Evolutionary conservation across 2,888 invertebrate species (phyloP).

Genomic region (Drosophila mimica): DNA sequence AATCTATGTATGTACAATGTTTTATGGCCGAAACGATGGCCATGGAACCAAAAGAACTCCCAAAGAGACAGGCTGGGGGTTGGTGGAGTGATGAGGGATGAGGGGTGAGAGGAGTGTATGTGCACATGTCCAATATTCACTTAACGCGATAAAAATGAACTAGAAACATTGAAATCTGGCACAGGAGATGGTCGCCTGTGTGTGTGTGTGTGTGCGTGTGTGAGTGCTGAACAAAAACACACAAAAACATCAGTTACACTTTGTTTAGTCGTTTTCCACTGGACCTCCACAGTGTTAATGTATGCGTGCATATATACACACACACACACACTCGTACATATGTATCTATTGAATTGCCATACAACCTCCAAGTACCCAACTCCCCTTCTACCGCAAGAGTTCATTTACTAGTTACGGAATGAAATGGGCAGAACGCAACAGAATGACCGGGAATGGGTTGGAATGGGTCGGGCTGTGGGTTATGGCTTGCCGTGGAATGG

Average conservation of each 20-base stretch:
- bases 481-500: conserved; percentile 4
- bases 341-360: conserved; percentile 63
- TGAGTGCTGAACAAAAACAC: conserved; percentile 53
- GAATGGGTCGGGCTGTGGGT: conserved; percentile 1
- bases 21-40: conserved; percentile 47
- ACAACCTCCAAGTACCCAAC: conserved; percentile 9
- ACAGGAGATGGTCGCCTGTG: conserved; percentile 24
- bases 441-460: conserved; percentile 4
- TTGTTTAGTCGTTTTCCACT: conserved; percentile 67
- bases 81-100: background rate
- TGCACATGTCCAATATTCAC: conserved; percentile 80
- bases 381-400: background rate
- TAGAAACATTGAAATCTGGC: conserved; percentile 77
- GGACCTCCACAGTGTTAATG: conserved; percentile 26
- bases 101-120: conserved; percentile 4
- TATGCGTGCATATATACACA: conserved; percentile 2
- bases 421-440: conserved; percentile 20
- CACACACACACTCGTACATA: conserved; percentile 12
- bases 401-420: conserved; percentile 23
- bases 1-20: conserved; percentile 59
- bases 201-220: background rate
- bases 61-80: background rate
- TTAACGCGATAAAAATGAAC: conserved; percentile 80
- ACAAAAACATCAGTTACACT: conserved; percentile 79
- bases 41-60: conserved; percentile 1